Evolutionary conservation across 2,797 vertebrate species (phyloP).

Genomic region (Hypotaenidia philippensis): DNA sequence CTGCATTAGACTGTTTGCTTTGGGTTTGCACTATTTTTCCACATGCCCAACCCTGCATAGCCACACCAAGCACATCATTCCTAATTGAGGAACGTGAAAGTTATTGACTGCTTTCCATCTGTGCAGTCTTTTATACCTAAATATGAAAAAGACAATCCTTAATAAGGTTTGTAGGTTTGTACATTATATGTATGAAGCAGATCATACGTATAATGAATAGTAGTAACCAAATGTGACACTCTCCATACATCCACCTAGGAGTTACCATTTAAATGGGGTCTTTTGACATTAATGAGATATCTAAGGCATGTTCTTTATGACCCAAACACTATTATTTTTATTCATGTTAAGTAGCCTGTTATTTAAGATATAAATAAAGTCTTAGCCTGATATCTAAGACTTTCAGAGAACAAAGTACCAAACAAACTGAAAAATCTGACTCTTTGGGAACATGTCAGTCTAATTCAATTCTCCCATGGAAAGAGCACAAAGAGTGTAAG

Average conservation of each 20-base stretch:
- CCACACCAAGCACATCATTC: background rate
- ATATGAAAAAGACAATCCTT: background rate
- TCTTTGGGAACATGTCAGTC: background rate
- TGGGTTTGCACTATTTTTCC: background rate
- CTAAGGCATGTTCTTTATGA: background rate
- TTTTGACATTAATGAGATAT: background rate
- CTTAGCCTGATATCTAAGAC: background rate
- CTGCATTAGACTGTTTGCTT: background rate
- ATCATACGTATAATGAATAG: background rate
- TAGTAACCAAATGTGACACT: background rate
- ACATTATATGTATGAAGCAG: background rate
- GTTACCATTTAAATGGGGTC: background rate
- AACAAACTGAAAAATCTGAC: background rate
- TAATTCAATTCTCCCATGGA: background rate
- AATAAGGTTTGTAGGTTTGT: background rate
- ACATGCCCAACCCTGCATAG: background rate
- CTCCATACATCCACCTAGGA: background rate
- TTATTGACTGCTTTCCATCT: background rate
- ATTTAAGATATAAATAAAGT: no score
- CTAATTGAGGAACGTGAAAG: background rate
- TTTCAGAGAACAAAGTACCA: background rate
- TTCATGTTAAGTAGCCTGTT: background rate
- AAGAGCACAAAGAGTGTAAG: background rate
- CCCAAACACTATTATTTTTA: background rate
- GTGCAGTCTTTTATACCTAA: background rate